Base-by-base conservation (phyloP, 2,888 invertebrate genomes). In the Thera obeliscata region DNA sequence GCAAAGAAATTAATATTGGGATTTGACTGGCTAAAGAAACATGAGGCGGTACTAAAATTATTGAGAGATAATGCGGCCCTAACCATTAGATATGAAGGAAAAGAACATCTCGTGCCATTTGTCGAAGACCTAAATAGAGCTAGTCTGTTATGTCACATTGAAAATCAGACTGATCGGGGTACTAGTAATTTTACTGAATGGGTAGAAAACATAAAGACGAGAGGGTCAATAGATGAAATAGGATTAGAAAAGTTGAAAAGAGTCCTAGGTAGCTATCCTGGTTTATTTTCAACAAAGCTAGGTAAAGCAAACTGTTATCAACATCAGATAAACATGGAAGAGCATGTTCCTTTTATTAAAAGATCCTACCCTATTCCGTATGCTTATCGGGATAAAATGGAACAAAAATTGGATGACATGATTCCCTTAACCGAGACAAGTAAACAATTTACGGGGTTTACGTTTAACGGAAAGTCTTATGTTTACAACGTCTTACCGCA, bases 341-440 rank as follows among this genome's bases (percentile, higher is more conserved):
- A 55, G 0, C 61, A 74, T 4, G 7, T 12, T 0, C 77, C 77
- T 0, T 36, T 76, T 48, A 48, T 76, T 5, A 75, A 67, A 36
- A 62, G 60, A 0, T 48, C 73, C 1, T 76, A 77, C 54, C 77
- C 76, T 1, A 35, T 79, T 8, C 76, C 77, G 0, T 77, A 71
- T 59, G 75, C 77, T 0, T 74, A 78, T 69, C 56, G 77, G 3
- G 36, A 41, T 0, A 73, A 72, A 36, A 36, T 79, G 0, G 72
- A 73, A 12, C 33, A 49, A 12, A 75, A 76, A 54, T 48, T 76
- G 12, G 33, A 11, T 0, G 75, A 77, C 54, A 66, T 77, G 66
- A 66, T 70, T 33, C 50, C 57, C 0, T 58, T 69, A 2, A 3
- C 63, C 0, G 66, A 66, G 8, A 8, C 9, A 0, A 70, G 69